phyloP scores from a whole-genome alignment of 2,888 invertebrate species.

The Cynaeus angustus region DNA sequence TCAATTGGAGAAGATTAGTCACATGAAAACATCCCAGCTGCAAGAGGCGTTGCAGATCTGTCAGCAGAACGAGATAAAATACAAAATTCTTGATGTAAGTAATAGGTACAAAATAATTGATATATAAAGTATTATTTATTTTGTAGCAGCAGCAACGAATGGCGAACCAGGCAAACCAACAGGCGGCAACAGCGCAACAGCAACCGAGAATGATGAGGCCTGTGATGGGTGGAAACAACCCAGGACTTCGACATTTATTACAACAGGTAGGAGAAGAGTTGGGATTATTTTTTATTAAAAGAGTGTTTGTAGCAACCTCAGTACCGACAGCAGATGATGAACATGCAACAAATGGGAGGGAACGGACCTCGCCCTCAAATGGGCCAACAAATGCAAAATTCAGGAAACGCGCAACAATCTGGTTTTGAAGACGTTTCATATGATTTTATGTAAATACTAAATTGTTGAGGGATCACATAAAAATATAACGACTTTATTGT shows the following conservation, averaged over 20 bases:
- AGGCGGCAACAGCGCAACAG: conserved; percentile 64
- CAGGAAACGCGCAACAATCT: conserved; percentile 65
- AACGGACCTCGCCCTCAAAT: conserved; percentile 72
- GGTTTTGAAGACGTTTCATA: conserved; percentile 66
- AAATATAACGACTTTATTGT: neutral
- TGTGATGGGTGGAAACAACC: conserved; percentile 80
- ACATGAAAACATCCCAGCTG: conserved; percentile 75
- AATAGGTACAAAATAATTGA: too few relatives aligned
- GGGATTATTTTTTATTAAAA: conserved; percentile 8
- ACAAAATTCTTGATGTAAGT: conserved; percentile 82
- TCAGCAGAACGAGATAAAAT: conserved; percentile 87
- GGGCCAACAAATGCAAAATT: conserved; percentile 69
- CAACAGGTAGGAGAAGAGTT: conserved; percentile 78
- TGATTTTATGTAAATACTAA: conserved; percentile 62
- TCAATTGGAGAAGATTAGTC: conserved; percentile 83
- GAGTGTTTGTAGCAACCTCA: conserved; percentile 77
- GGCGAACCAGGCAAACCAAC: conserved; percentile 64
- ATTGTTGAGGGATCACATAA: too few relatives aligned
- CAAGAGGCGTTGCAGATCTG: conserved; percentile 82
- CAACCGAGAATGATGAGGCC: conserved; percentile 83
- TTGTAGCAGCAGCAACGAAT: conserved; percentile 67
- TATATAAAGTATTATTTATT: too few relatives aligned
- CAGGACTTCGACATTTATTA: conserved; percentile 85
- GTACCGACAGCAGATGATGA: conserved; percentile 78
- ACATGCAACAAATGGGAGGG: conserved; percentile 74